phyloP scores from a whole-genome alignment of 2,113 vertebrate species.

The Xenopus borealis region DNA sequence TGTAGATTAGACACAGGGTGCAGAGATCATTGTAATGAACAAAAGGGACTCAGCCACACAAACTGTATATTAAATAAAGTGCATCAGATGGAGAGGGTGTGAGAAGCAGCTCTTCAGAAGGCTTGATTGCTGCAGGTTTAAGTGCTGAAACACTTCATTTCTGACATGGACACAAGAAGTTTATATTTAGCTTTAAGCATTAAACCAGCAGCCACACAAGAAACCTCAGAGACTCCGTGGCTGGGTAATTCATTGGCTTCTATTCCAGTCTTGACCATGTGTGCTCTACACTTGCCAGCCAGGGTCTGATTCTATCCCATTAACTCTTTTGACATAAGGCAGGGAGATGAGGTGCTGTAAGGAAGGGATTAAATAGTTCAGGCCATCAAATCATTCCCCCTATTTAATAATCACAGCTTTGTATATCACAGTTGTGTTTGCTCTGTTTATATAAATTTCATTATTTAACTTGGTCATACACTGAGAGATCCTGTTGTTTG shows the following conservation, averaged over 20 bases:
- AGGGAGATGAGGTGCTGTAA: too few relatives aligned
- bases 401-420: too few relatives aligned
- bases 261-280: constrained; percentile 32
- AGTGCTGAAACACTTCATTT: constrained; percentile 17
- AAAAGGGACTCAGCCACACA: neutral
- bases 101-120: neutral
- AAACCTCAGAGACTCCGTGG: constrained; percentile 30
- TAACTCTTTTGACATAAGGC: neutral
- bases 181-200: constrained; percentile 43
- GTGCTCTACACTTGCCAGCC: constrained; percentile 30
- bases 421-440: too few relatives aligned
- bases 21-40: constrained; percentile 14
- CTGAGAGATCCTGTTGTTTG: too few relatives aligned
- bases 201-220: constrained; percentile 19
- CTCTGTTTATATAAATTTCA: too few relatives aligned
- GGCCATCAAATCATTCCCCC: too few relatives aligned
- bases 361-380: too few relatives aligned
- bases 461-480: too few relatives aligned
- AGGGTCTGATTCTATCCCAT: neutral
- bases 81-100: constrained; percentile 3
- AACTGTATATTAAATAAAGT: constrained; percentile 8
- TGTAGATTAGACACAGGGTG: neutral
- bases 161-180: constrained; percentile 8
- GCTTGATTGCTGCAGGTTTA: constrained; percentile 1
- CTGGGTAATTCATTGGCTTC: constrained; percentile 23